Evolutionary conservation across 2,888 invertebrate genomes (phyloP), one percentile per base, ranked within the genome.

Genomic region (Mechanitis messenoides): DNA sequence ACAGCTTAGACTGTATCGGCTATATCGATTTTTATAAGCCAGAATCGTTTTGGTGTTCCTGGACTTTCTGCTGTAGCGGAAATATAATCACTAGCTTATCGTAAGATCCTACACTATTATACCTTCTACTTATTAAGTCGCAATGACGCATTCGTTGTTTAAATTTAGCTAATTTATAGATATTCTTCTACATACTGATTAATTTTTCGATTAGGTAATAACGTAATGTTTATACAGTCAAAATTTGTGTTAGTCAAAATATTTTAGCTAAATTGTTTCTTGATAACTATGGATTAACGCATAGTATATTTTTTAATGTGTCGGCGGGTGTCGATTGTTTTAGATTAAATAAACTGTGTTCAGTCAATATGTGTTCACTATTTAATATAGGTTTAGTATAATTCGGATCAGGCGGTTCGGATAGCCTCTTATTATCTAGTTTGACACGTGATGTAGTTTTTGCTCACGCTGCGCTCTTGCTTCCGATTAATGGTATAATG

Each of bases 331-430:
- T 76, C 73, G 70, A 71, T 72, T 67, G 71, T 68, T 72, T 75
- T 76, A 74, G 76, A 73, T 75, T 71, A 69, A 70, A 73, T 72
- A 76, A 75, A 76, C 79, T 83, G 85, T 85, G 85, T 85, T 85
- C 85, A 85, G 74, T 78, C 77, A 74, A 69, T 82, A 83, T 85
- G 87, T 87, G 86, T 86, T 87, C 86, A 87, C 74, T 81, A 77
- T 78, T 74, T 79, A 71, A 64, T 72, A 69, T 77, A 78, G 79
- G 75, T 74, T 74, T 68, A 68, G 66, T 57, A 55, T 66, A 60
- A 63, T 64, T 62, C 61, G 67, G 56, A 55, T 58, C 67, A 56
- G 55, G 67, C 69, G 68, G 60, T 67, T 62, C 67, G 62, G 35
- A 45, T 66, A 61, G 57, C 60, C 64, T 63, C 58, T 66, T 61